A percentile compares a stretch with the other conserved stretches of the same genome.
These are phyloP conservation scores for Netelia fuscicornis DNA, from an alignment of 2,888 invertebrate genomes.

Conservation along the genomic window DNA sequence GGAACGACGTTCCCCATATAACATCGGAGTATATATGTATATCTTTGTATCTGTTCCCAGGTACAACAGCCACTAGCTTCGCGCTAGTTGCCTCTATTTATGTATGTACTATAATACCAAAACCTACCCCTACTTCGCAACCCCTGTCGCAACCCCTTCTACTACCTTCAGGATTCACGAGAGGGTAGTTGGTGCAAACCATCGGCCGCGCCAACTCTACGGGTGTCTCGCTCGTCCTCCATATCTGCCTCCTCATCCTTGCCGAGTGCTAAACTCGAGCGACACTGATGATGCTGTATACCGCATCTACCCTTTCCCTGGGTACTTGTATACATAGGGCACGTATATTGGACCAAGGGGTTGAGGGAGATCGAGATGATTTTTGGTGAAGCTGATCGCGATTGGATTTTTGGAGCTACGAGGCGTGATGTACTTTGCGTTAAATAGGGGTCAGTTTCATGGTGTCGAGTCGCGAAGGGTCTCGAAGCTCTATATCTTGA, in stretches of 20 bases:
- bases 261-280: slow-evolving; percentile 43
- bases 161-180: slow-evolving; percentile 23
- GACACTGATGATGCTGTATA: slow-evolving; percentile 45
- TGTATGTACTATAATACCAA: slow-evolving; percentile 58
- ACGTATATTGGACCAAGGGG: neutral
- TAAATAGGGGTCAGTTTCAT: slow-evolving; percentile 13
- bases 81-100: slow-evolving; percentile 54
- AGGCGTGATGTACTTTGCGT: neutral
- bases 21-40: neutral
- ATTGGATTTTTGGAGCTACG: neutral
- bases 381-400: slow-evolving; percentile 30
- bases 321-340: slow-evolving; percentile 5
- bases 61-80: slow-evolving; percentile 33
- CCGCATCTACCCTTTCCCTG: neutral
- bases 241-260: slow-evolving; percentile 12
- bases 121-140: slow-evolving; percentile 17
- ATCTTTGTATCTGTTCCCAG: slow-evolving; percentile 38
- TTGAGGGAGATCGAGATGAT: neutral
- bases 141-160: slow-evolving; percentile 11
- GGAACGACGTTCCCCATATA: slow-evolving; percentile 21
- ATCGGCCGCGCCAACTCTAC: slow-evolving; percentile 34
- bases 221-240: slow-evolving; percentile 23
- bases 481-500: neutral
- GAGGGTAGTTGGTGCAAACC: slow-evolving; percentile 42
- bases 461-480: neutral